Percentiles rank a stretch among this genome's conserved stretches.
These are phyloP conservation scores for Trachurus trachurus DNA, from an alignment of 2,797 vertebrate species.

Conservation along the genomic window DNA sequence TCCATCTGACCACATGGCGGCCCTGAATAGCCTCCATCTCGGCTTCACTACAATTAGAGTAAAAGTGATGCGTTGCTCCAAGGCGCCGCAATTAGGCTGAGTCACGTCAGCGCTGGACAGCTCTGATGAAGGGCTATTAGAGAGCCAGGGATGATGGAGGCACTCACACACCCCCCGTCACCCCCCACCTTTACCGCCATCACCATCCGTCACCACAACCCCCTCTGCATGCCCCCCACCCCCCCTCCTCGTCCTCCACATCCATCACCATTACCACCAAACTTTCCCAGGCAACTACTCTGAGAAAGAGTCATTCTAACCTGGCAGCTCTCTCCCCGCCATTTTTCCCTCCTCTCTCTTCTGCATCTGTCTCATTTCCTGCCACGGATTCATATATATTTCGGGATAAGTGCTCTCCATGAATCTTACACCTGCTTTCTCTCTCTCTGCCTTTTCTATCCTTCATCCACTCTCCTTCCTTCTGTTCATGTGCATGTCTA, in stretches of 20 bases:
- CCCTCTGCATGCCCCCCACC: neutral
- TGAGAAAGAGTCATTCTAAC: conserved; percentile 63
- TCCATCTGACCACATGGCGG: conserved; percentile 35
- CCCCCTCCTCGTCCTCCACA: conserved; percentile 42
- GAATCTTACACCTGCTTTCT: conserved; percentile 76
- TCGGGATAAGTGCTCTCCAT: conserved; percentile 78
- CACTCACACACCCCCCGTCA: conserved; percentile 41
- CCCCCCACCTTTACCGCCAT: conserved; percentile 55
- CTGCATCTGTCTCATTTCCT: conserved; percentile 79
- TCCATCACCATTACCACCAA: conserved; percentile 77
- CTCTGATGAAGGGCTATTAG: conserved; percentile 78
- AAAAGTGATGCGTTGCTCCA: conserved; percentile 69
- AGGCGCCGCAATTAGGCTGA: conserved; percentile 82
- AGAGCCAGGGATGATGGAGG: conserved; percentile 70
- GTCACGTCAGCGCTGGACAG: conserved; percentile 70
- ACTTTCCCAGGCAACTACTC: conserved; percentile 69
- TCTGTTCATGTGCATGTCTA: conserved; percentile 67
- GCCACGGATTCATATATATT: conserved; percentile 78
- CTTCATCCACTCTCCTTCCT: conserved; percentile 63
- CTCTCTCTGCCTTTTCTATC: conserved; percentile 64
- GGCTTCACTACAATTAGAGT: conserved; percentile 70
- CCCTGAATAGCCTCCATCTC: conserved; percentile 73
- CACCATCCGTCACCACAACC: conserved; percentile 60
- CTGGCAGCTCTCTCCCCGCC: conserved; percentile 66
- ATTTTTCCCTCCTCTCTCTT: conserved; percentile 66